Base-by-base conservation (phyloP, 2,888 invertebrate genomes). In the Furcula furcula region DNA sequence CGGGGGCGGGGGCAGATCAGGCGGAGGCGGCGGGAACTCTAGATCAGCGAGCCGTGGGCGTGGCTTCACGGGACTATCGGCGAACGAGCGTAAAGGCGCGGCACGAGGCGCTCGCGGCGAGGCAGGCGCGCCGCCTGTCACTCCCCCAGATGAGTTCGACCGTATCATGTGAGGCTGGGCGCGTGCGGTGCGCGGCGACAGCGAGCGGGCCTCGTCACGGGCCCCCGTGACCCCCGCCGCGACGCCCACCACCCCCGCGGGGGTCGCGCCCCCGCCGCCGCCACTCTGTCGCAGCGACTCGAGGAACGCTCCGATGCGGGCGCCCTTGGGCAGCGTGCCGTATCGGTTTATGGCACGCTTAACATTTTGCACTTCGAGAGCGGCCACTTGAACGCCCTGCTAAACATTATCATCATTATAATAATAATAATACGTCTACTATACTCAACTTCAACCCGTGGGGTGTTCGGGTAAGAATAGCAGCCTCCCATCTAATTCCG, bases 321-420 rank as follows among this genome's bases (percentile, higher is more conserved):
- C 97, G 29, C 96, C 98, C 83, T 98, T 99, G 0, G 99, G 99
- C 65, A 99, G 88, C 6, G 99, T 99, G 10, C 99, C 99, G 76
- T 98, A 98, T 14, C 98, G 92, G 81, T 97, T 98, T 51, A 97
- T 97, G 27, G 97, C 97, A 53, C 97, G 93, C 67, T 97, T 95
- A 31, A 98, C 98, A 86, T 98, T 98, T 85, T 97, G 96, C 50
- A 97, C 97, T 83, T 98, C 98, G 55, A 98, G 90, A 12, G 98
- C 97, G 33, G 97, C 98, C 45, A 98, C 95, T 61, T 96, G 95
- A 18, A 95, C 93, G 58, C 91, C 91, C 38, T 69, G 77, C 73
- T 73, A 56, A 3, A 36, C 25, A n/a, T 20, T 26, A 12, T 12
- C 3, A 12, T 7, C 3, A 10, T 7, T 15, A n/a, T n/a, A n/a